A percentile compares a stretch with the other conserved stretches of the same genome.
phyloP scores from a whole-genome alignment of 2,797 vertebrate genomes.

The Erpetoichthys calabaricus region DNA sequence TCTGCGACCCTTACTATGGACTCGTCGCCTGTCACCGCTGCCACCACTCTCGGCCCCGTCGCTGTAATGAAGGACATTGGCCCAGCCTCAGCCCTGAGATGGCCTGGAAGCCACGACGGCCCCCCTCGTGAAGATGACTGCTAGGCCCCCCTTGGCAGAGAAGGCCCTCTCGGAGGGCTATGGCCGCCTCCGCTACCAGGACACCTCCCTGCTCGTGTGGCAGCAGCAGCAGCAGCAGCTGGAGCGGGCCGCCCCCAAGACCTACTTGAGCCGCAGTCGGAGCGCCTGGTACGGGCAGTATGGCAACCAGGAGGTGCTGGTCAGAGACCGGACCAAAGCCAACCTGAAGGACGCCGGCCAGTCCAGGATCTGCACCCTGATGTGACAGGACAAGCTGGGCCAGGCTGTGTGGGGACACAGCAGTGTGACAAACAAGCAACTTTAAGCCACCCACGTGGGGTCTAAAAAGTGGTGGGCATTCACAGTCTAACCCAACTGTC shows the following conservation, averaged over 20 bases:
- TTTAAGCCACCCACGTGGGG: too few species aligned
- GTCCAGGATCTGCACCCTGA: slow-evolving; percentile 47
- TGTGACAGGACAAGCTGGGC: slow-evolving; percentile 25
- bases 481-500: too few species aligned
- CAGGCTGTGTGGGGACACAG: too few species aligned
- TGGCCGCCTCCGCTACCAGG: slow-evolving; percentile 56
- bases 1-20: too few species aligned
- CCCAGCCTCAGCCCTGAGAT: too few species aligned
- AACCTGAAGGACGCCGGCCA: slow-evolving; percentile 42
- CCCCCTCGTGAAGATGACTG: slow-evolving; percentile 29
- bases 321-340: slow-evolving; percentile 43
- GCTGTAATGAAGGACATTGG: too few species aligned
- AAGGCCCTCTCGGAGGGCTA: slow-evolving; percentile 48
- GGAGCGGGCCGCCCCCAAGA: slow-evolving; percentile 43
- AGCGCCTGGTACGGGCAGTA: slow-evolving; percentile 73
- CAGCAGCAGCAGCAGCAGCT: slow-evolving; percentile 73
- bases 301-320: slow-evolving; percentile 55
- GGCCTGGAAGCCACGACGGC: neutral
- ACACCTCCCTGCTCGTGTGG: slow-evolving; percentile 81
- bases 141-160: slow-evolving; percentile 40
- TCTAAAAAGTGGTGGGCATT: too few species aligned
- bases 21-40: too few species aligned
- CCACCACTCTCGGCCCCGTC: too few species aligned
- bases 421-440: too few species aligned
- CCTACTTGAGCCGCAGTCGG: slow-evolving; percentile 72